Percentiles rank a stretch among this genome's conserved stretches.
Conservation (phyloP, 2,797 vertebrate species). For the Oceanodroma leucorhoa region DNA sequence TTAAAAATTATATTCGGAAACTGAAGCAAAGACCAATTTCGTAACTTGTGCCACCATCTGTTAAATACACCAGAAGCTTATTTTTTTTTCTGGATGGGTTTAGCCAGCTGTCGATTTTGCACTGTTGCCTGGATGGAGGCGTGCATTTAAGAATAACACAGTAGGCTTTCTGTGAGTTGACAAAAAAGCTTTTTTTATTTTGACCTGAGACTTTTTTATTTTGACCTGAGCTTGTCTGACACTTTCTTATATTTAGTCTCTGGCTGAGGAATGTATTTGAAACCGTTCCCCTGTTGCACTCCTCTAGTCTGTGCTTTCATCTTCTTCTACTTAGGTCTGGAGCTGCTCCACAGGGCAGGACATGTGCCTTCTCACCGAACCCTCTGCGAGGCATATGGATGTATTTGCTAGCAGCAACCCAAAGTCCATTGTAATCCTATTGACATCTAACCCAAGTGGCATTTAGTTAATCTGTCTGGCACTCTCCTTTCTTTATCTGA, state of each 20-base stretch:
- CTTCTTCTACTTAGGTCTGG: neutral
- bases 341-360: neutral
- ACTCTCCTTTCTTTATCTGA: neutral
- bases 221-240: slow-evolving; percentile 31
- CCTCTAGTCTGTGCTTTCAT: neutral
- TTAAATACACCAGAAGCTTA: slow-evolving; percentile 43
- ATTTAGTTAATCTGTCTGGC: slow-evolving; percentile 24
- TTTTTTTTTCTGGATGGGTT: slow-evolving; percentile 24
- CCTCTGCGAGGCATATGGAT: neutral
- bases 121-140: slow-evolving; percentile 31
- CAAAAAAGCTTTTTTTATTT: slow-evolving; percentile 43
- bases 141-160: slow-evolving; percentile 24
- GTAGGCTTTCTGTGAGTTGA: slow-evolving; percentile 46
- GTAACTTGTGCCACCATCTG: slow-evolving; percentile 52
- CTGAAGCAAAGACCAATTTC: slow-evolving; percentile 35
- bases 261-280: slow-evolving; percentile 10
- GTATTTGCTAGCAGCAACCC: neutral
- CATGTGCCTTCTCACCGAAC: neutral
- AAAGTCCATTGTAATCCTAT: slow-evolving; percentile 31
- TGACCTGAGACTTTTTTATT: neutral
- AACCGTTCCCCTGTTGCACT: neutral
- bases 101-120: slow-evolving; percentile 57
- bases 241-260: slow-evolving; percentile 52
- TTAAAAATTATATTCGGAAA: neutral
- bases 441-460: slow-evolving; percentile 44